Base-by-base conservation (phyloP, 2,888 invertebrate species). In the Orthosia incerta region DNA sequence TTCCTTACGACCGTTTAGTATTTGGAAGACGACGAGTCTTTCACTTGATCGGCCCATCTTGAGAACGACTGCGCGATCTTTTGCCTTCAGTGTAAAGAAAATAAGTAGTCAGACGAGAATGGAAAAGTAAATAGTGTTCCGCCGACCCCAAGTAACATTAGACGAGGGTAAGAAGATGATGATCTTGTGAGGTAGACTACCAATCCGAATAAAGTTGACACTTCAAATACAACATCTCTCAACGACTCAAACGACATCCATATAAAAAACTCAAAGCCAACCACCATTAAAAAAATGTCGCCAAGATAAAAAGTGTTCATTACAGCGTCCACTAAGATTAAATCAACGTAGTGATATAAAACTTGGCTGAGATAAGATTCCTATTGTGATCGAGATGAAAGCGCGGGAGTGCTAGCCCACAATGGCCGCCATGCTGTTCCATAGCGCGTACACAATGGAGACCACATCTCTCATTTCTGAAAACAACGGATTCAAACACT, bases 401-500 rank as follows among this genome's bases (percentile, higher is more conserved):
- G 93, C 87, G 82, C 80, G 86, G 81, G 88, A 83, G 86, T 87
- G 82, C 87, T 85, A 79, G 87, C 89, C 85, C 78, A 82, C 82
- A 82, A 82, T 82, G 69, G 72, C 20, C 61, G 77, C 80, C 59
- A 16, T 85, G 82, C 80, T 81, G 50, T 57, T 64, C 85, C 82
- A 91, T 94, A 72, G 45, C 72, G 20, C 56, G 45, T 56, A 93
- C 92, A 95, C 94, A 94, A 95, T 94, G 90, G 91, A 73, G 84
- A 90, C 90, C 93, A 91, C 92, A 92, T 92, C 92, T 92, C 90
- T 92, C 91, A 93, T 93, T 89, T 92, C 91, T 91, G 90, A 92
- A 94, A 94, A 95, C 94, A 95, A 93, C 91, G 88, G 91, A 89
- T 87, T 88, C 90, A 92, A 91, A 92, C 93, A 94, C 93, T 95